Percentiles rank a stretch among this genome's conserved stretches.
Evolutionary conservation across 2,888 invertebrate species (phyloP).

Genomic region (Ormyrus nitidulus): DNA sequence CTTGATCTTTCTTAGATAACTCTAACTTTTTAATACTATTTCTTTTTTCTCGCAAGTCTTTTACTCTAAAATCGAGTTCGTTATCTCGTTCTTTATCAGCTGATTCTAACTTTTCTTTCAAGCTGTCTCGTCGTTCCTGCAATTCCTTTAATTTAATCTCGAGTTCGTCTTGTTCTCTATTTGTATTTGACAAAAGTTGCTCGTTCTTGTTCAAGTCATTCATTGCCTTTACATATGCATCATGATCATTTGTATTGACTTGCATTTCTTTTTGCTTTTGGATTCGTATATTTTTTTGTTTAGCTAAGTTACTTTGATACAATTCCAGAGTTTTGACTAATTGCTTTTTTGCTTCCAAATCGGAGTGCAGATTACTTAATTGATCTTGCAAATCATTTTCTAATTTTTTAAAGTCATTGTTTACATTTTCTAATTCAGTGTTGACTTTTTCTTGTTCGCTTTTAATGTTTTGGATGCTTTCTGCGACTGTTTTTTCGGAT

Average conservation of each 20-base stretch:
- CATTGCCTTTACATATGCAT: not conserved
- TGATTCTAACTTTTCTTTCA: constrained; percentile 24
- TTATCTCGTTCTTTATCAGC: not conserved
- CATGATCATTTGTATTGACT: not conserved
- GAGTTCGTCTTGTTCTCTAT: constrained; percentile 21
- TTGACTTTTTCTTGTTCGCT: constrained; percentile 26
- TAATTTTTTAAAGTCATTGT: constrained; percentile 26
- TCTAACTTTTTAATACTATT: too few species aligned
- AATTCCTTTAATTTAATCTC: constrained; percentile 36
- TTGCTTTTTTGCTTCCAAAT: constrained; percentile 28
- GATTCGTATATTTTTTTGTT: constrained; percentile 20
- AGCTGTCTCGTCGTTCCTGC: constrained; percentile 1
- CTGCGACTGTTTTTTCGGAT: constrained; percentile 22
- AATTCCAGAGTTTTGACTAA: constrained; percentile 19
- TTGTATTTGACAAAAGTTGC: not conserved
- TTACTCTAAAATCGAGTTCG: not conserved
- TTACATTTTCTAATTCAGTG: constrained; percentile 6
- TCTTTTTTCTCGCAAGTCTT: not conserved
- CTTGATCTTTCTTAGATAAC: too few species aligned
- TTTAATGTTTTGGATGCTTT: constrained; percentile 18
- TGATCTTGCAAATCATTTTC: constrained; percentile 46
- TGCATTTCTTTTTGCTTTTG: constrained; percentile 30
- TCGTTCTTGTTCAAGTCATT: constrained; percentile 32
- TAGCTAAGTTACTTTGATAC: constrained; percentile 5
- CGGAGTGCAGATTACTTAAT: not conserved